Evolutionary conservation across 2,113 vertebrate species (phyloP), one percentile per base, ranked within the genome.

Genomic region (Isurus oxyrinchus): DNA sequence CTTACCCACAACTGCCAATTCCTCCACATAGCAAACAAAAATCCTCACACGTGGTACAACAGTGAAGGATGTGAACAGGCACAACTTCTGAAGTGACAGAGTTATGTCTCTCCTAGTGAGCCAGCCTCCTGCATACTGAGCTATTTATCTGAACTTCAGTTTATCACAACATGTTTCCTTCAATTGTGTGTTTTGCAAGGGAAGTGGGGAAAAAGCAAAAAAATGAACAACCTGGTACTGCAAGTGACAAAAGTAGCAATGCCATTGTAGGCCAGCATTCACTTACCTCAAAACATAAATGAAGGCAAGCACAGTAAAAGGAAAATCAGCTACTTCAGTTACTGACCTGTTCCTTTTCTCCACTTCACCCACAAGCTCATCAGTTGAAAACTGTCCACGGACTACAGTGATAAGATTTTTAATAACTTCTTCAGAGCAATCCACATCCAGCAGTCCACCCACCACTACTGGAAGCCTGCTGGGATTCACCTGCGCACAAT

Each of bases 341-440:
- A 95, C 95, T 97, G 97, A 99, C 99, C 99, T 97, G 97, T 99
- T 99, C 97, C 99, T 98, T 97, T 99, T 99, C 97, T 99, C 99
- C 59, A 99, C 99, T 97, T 99, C 98, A 10, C 98, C 98, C 96
- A 99, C 99, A 96, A 99, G 97, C 96, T 99, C 99, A 96, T 99
- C 99, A 1, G 99, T 99, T 94, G 99, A 99, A 97, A 99, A 99
- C 96, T 99, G 98, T 69, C 99, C 99, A 97, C 98, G 98, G 96
- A 99, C 99, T 96, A 99, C 98, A 98, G 98, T 98, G 97, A 99
- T 99, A 96, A 99, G 97, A 96, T 98, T 99, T 97, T 99, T 99
- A 96, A 99, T 99, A 84, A 99, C 98, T 96, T 99, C 99, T 97
- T 99, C 99, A 49, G 99, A 98, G 97, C 99, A 99, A 96, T 99